Percentiles rank a stretch among this genome's conserved stretches.
phyloP scores from a whole-genome alignment of 2,113 vertebrate genomes.

The Saguinus imperator region DNA sequence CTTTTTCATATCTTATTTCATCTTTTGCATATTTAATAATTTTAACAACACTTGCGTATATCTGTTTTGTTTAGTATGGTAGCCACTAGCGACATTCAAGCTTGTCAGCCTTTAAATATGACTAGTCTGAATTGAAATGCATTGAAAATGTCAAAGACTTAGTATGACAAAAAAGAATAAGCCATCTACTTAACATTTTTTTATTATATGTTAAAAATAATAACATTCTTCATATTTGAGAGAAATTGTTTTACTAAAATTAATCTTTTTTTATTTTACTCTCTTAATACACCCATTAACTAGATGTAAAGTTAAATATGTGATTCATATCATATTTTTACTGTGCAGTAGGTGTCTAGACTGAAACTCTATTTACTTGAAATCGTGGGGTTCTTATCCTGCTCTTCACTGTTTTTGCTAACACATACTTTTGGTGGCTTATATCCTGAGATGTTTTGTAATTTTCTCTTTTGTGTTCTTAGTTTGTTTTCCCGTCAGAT shows the following conservation, averaged over 20 bases:
- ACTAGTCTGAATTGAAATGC: background rate
- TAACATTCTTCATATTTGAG: background rate
- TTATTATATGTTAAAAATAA: background rate
- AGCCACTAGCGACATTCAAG: background rate
- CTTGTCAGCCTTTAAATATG: background rate
- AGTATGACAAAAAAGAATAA: background rate
- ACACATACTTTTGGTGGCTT: background rate
- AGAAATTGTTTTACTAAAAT: background rate
- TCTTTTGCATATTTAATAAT: background rate
- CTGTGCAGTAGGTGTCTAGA: background rate
- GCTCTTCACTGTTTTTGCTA: background rate
- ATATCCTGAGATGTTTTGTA: background rate
- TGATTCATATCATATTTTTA: background rate
- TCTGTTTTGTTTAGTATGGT: background rate
- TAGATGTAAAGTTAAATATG: background rate
- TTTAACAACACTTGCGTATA: background rate
- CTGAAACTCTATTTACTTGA: background rate
- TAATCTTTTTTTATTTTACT: background rate
- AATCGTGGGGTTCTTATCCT: background rate
- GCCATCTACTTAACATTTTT: background rate
- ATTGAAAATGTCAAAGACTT: background rate
- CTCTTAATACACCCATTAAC: background rate
- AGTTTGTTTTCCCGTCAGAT: background rate
- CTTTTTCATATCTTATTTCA: background rate
- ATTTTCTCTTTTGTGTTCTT: slow-evolving; percentile 5